phyloP scores from a whole-genome alignment of 2,797 vertebrate genomes.

The Enoplosus armatus region DNA sequence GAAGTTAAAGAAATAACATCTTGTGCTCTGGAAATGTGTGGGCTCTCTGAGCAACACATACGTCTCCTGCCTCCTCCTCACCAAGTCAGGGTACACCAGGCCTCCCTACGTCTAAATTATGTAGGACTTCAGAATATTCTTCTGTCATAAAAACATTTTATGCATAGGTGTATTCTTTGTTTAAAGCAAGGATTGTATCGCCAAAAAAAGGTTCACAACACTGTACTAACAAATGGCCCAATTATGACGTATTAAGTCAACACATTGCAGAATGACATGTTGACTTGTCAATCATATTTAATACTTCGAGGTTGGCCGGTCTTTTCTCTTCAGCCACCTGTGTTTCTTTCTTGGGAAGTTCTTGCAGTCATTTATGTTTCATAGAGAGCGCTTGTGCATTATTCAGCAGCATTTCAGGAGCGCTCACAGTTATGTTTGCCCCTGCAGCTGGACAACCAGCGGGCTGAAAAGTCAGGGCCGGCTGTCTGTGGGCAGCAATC shows the following conservation, averaged over 20 bases:
- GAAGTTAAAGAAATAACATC: slow-evolving; percentile 12
- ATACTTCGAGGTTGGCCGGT: background rate
- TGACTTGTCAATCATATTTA: slow-evolving; percentile 14
- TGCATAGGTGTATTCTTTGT: background rate
- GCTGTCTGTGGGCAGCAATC: slow-evolving; percentile 96
- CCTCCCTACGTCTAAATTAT: slow-evolving; percentile 40
- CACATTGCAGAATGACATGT: background rate
- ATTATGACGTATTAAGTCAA: background rate
- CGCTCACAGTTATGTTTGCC: slow-evolving; percentile 49
- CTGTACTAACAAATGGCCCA: background rate
- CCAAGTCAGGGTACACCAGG: background rate
- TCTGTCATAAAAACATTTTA: slow-evolving; percentile 4
- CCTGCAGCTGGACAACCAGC: slow-evolving; percentile 95
- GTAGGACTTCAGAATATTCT: slow-evolving; percentile 26
- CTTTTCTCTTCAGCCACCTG: background rate
- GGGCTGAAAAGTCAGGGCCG: slow-evolving; percentile 99
- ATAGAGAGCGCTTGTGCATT: slow-evolving; percentile 46
- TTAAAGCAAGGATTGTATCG: background rate
- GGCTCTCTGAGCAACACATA: slow-evolving; percentile 32
- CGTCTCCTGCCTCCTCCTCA: slow-evolving; percentile 14
- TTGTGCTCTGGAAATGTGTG: slow-evolving; percentile 28
- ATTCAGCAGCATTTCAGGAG: slow-evolving; percentile 50
- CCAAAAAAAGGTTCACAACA: background rate
- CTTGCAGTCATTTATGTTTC: slow-evolving; percentile 49
- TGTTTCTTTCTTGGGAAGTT: background rate